These are phyloP conservation scores for Lysandra coridon DNA, from an alignment of 2,888 invertebrate species.

Conservation along the genomic window DNA sequence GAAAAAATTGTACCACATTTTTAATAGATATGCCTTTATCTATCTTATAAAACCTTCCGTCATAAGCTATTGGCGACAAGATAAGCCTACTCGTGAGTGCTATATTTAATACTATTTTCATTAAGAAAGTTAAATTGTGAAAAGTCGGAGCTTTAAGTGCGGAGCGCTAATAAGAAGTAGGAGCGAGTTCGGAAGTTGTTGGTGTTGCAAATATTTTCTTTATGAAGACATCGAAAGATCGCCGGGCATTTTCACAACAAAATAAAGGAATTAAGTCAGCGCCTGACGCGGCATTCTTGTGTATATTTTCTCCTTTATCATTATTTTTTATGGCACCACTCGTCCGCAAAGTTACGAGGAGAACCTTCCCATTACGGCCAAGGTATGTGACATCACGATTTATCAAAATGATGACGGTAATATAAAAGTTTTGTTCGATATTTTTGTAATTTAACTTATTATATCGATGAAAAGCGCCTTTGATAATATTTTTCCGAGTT, in stretches of 20 bases:
- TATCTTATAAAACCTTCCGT: too few relatives aligned
- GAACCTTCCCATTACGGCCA: slow-evolving; percentile 31
- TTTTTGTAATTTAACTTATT: slow-evolving; percentile 28
- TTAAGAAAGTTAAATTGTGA: slow-evolving; percentile 39
- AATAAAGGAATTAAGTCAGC: slow-evolving; percentile 36
- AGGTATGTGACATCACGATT: slow-evolving; percentile 33
- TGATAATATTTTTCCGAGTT: neutral
- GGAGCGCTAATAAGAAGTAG: slow-evolving; percentile 59
- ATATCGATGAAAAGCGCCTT: slow-evolving; percentile 2
- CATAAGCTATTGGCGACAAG: neutral
- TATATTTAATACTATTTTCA: neutral
- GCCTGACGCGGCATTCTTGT: slow-evolving; percentile 30
- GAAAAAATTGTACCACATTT: too few relatives aligned
- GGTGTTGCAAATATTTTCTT: slow-evolving; percentile 62
- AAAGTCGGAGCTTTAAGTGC: slow-evolving; percentile 61
- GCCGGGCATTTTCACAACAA: slow-evolving; percentile 49
- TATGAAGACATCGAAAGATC: slow-evolving; percentile 62
- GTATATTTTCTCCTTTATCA: slow-evolving; percentile 30
- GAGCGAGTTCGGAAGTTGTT: slow-evolving; percentile 25
- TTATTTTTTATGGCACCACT: slow-evolving; percentile 33
- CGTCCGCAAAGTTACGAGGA: slow-evolving; percentile 33
- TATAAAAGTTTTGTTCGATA: slow-evolving; percentile 32
- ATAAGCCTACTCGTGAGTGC: neutral
- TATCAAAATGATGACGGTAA: slow-evolving; percentile 33
- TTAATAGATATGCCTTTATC: too few relatives aligned